phyloP scores from a whole-genome alignment of 2,888 invertebrate genomes.

The Dorcus hopei region DNA sequence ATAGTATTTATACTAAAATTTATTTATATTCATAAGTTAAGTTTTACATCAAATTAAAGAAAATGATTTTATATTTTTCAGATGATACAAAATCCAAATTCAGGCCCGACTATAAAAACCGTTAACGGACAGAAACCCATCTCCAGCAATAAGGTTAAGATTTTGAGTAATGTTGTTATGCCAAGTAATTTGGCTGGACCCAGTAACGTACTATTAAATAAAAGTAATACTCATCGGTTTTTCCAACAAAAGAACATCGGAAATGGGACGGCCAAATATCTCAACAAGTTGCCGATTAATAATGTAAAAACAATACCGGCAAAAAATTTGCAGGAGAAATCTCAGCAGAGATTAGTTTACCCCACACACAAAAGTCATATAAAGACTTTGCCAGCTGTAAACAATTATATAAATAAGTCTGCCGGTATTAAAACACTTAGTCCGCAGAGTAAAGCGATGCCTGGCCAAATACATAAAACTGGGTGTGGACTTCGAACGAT shows the following conservation, averaged over 20 bases:
- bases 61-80: slow-evolving; percentile 3
- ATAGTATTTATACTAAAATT: too few relatives aligned
- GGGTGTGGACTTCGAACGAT: slow-evolving; percentile 45
- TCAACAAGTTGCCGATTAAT: slow-evolving; percentile 32
- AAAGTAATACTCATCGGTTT: slow-evolving; percentile 36
- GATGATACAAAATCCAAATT: slow-evolving; percentile 19
- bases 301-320: slow-evolving; percentile 11
- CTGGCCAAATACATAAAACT: slow-evolving; percentile 39
- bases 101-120: slow-evolving; percentile 33
- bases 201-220: slow-evolving; percentile 39
- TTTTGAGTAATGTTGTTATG: slow-evolving; percentile 44
- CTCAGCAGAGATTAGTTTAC: slow-evolving; percentile 33
- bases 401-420: slow-evolving; percentile 32
- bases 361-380: slow-evolving; percentile 44
- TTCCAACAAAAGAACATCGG: slow-evolving; percentile 40
- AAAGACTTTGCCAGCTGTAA: slow-evolving; percentile 40
- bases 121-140: slow-evolving; percentile 42
- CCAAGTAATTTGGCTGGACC: slow-evolving; percentile 25
- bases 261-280: slow-evolving; percentile 42
- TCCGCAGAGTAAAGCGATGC: slow-evolving; percentile 37
- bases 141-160: slow-evolving; percentile 43
- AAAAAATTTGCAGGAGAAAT: slow-evolving; percentile 17
- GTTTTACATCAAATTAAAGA: too few relatives aligned
- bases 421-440: slow-evolving; percentile 42
- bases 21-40: too few relatives aligned